Conservation (phyloP, 2,113 vertebrate genomes). For the zebrafish (Danio rerio) region DNA sequence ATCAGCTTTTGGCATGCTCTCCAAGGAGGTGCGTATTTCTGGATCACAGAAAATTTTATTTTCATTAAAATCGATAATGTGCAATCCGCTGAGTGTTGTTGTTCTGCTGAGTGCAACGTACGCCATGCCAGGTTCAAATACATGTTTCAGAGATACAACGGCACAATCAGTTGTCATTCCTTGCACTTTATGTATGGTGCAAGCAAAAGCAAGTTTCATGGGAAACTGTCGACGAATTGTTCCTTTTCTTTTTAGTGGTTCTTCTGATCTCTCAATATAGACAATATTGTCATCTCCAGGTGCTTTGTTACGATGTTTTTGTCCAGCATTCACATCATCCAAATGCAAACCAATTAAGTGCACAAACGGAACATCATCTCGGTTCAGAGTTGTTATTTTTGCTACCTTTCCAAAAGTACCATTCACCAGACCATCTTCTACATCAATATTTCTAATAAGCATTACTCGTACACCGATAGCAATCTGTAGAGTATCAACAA, state of each 20-base stretch:
- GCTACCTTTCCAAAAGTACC: slow-evolving; percentile 32
- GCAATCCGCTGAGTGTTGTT: slow-evolving; percentile 39
- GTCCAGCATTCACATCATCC: background rate
- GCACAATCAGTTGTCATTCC: slow-evolving; percentile 47
- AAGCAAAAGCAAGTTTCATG: slow-evolving; percentile 45
- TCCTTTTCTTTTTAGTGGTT: slow-evolving; percentile 42
- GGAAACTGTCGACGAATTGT: slow-evolving; percentile 44
- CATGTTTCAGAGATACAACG: slow-evolving; percentile 33
- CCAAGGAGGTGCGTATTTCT: slow-evolving; percentile 28
- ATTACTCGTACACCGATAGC: slow-evolving; percentile 49
- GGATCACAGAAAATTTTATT: slow-evolving; percentile 53
- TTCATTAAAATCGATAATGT: slow-evolving; percentile 54
- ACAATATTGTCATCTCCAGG: background rate
- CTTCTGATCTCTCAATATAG: slow-evolving; percentile 48
- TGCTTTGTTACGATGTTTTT: background rate
- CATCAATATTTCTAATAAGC: slow-evolving; percentile 53
- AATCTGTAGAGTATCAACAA: slow-evolving; percentile 42
- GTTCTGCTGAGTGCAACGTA: slow-evolving; percentile 51
- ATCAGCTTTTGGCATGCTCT: slow-evolving; percentile 46
- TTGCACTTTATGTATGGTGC: slow-evolving; percentile 54
- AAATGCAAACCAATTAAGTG: slow-evolving; percentile 43
- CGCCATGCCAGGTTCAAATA: slow-evolving; percentile 53
- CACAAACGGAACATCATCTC: slow-evolving; percentile 19
- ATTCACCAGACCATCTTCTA: slow-evolving; percentile 46
- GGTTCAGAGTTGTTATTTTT: slow-evolving; percentile 3